phyloP scores from a whole-genome alignment of 2,797 vertebrate species.

The Linurgus olivaceus region DNA sequence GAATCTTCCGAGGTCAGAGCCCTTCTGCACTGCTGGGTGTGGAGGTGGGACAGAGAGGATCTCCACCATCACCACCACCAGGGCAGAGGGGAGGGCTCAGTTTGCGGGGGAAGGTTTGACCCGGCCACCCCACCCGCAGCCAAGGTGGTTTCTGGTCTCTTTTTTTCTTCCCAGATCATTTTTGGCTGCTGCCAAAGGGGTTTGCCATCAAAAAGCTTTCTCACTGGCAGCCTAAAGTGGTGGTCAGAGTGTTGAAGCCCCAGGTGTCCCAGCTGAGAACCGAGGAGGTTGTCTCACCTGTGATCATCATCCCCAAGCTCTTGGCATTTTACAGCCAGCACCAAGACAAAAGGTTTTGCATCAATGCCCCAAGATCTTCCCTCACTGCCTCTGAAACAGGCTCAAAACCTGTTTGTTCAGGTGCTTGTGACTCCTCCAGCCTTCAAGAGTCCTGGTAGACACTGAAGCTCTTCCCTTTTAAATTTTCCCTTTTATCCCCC shows the following conservation, averaged over 20 bases:
- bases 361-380: neutral
- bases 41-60: neutral
- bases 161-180: neutral
- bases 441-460: conserved; percentile 72
- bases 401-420: conserved; percentile 1
- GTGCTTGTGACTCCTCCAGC: conserved; percentile 17
- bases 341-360: neutral
- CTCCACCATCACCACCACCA: neutral
- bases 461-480: conserved; percentile 31
- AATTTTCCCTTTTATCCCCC: conserved; percentile 46
- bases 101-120: neutral
- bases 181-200: neutral
- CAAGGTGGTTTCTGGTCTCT: neutral
- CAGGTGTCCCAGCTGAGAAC: neutral
- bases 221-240: neutral
- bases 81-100: neutral
- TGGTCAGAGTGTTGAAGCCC: accelerated
- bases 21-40: neutral
- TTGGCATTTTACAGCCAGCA: neutral
- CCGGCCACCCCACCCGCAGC: accelerated
- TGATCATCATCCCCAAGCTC: neutral
- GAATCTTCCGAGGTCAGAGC: neutral
- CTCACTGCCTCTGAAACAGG: neutral
- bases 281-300: accelerated
- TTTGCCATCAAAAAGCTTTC: neutral